A percentile compares a stretch with the other conserved stretches of the same genome.
phyloP scores from a whole-genome alignment of 2,797 vertebrate species.

The Tympanoctomys barrerae region DNA sequence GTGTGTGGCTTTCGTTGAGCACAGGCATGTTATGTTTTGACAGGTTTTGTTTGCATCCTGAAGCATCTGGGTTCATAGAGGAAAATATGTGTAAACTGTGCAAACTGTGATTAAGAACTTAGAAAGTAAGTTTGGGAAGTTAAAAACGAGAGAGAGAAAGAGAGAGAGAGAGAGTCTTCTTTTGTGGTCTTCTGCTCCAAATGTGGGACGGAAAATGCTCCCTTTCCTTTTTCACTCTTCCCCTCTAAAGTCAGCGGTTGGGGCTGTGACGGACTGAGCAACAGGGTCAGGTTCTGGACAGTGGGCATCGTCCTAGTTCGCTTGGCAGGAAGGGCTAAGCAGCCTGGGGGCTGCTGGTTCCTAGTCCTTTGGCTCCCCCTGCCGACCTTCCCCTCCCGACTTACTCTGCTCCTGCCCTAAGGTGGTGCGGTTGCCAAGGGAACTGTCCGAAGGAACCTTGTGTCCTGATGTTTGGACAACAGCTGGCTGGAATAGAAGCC shows the following conservation, averaged over 20 bases:
- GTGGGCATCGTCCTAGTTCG: too few relatives aligned
- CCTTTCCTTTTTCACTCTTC: neutral
- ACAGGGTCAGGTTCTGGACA: neutral
- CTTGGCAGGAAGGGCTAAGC: rapidly evolving
- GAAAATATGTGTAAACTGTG: neutral
- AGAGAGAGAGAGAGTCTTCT: neutral
- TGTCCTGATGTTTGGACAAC: neutral
- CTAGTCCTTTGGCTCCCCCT: slow-evolving; percentile 52
- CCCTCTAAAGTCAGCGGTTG: neutral
- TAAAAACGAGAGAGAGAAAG: neutral
- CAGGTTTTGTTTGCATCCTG: neutral
- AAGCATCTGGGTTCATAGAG: neutral
- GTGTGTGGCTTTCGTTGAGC: neutral
- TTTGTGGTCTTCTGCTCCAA: neutral
- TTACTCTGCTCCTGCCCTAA: neutral
- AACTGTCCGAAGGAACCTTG: neutral
- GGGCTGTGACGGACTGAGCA: neutral
- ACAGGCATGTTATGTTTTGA: neutral
- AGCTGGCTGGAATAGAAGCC: neutral
- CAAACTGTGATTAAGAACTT: neutral
- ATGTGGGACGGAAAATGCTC: neutral
- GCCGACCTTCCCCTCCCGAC: neutral
- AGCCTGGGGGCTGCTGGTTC: neutral
- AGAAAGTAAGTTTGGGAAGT: neutral
- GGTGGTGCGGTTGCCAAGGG: neutral